Evolutionary conservation across 1,140 invertebrate species (phyloP).

Genomic region (Hyles vespertilio): DNA sequence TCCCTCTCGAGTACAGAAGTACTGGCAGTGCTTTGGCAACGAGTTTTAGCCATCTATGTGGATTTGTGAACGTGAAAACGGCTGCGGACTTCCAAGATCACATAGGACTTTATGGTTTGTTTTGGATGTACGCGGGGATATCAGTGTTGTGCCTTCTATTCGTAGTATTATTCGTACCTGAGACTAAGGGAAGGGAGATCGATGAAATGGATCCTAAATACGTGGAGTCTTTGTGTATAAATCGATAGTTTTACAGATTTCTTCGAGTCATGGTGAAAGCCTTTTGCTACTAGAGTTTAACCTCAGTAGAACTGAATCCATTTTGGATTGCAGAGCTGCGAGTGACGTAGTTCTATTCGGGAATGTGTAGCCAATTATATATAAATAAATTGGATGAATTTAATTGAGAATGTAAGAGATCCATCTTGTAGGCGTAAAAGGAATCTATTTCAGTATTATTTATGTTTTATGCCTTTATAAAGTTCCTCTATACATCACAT

Average conservation of each 20-base stretch:
- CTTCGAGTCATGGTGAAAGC: not conserved
- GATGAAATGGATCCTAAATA: slow-evolving; percentile 90
- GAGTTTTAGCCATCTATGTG: slow-evolving; percentile 91
- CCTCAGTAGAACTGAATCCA: no score
- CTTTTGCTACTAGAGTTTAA: no score
- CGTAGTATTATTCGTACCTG: slow-evolving; percentile 90
- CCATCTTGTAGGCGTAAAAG: no score
- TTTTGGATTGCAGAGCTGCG: no score
- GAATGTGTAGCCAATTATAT: no score
- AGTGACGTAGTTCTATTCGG: no score
- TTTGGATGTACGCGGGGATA: slow-evolving; percentile 92
- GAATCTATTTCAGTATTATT: no score
- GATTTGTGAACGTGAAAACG: slow-evolving; percentile 92
- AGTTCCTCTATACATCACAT: no score
- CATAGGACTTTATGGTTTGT: slow-evolving; percentile 87
- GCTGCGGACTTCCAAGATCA: slow-evolving; percentile 87
- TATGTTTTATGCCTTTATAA: no score
- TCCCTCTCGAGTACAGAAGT: slow-evolving; percentile 89
- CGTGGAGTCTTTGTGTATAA: slow-evolving; percentile 75
- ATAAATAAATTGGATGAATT: no score
- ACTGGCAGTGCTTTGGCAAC: slow-evolving; percentile 89
- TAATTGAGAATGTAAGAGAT: no score
- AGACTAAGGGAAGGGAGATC: slow-evolving; percentile 91
- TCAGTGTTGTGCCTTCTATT: slow-evolving; percentile 89
- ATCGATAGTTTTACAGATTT: slow-evolving; percentile 53